Evolutionary conservation across 2,797 vertebrate species (phyloP), one percentile per base, ranked within the genome.

Genomic region (Liasis olivaceus): DNA sequence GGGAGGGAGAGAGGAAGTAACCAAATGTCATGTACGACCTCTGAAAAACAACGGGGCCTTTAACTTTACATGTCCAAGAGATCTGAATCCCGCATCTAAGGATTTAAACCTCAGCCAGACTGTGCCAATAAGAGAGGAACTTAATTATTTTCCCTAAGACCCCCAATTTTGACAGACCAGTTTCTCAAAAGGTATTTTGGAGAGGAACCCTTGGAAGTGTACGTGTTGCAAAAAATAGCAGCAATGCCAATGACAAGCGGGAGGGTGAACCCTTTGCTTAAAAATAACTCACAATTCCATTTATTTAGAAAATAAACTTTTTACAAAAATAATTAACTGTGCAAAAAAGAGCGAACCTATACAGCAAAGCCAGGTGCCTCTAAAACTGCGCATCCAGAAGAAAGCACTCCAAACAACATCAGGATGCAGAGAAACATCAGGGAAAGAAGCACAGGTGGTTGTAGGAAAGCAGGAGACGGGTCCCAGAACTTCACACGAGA

Each of bases 251-350:
- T 0, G 54, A 31, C 2, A 5, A 13, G 8, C 5, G 17, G n/a
- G 9, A 58, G 47, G 56, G 3, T 24, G 22, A 11, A 12, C 1
- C 31, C 13, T 11, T 59, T 63, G 15, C 51, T 81, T 81, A 88
- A 62, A 93, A 90, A 87, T 42, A 89, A 81, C 58, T 84, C 89
- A 91, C 64, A 22, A 24, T 84, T 81, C 51, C 8, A 47, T 93
- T 93, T 93, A 93, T 93, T 93, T 91, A 77, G 51, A 93, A 88
- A 93, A 81, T 56, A 59, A 85, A 22, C 26, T 85, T 59, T 72
- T n/a, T 93, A 90, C 69, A 93, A 93, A 93, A 93, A 90, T 64
- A 92, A 72, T 62, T 36, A 93, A 93, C 60, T 88, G 24, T 90
- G 31, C 92, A 90, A 87, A 84, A 64, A 36, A 87, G 59, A 64